Base-by-base conservation (phyloP, 2,797 vertebrate species). In the Cetoscarus ocellatus region DNA sequence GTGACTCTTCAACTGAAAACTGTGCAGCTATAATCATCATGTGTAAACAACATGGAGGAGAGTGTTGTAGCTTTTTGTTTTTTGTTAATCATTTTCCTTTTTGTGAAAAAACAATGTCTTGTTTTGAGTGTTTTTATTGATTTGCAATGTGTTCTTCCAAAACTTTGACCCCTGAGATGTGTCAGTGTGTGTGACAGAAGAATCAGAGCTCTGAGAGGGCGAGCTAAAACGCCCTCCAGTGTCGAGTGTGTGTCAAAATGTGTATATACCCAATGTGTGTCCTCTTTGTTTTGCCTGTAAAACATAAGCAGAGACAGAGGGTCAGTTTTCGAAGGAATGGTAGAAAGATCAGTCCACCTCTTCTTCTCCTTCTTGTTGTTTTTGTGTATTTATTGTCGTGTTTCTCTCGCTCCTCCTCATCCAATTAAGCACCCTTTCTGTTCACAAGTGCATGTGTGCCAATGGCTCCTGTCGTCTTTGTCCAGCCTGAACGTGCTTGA, bases 71-170 rank as follows among this genome's bases (percentile, higher is more conserved):
- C 92, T 94, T 94, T 94, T 94, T 94, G 86, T 84, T 82, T 78
- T 68, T 87, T 87, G 11, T 79, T 85, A 84, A 64, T 86, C 44
- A 81, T 89, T 93, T 92, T 88, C 68, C 72, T 91, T 88, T 44
- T 91, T 89, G 80, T 90, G 82, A 80, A 83, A 85, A 88, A 84
- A 92, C 92, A 75, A 81, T 84, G 69, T 81, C 91, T 91, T 88
- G 84, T 93, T 70, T n/a, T 79, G 72, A 84, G 57, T 94, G 91
- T 95, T 94, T 93, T 92, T 90, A 91, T 92, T 92, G 90, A 89
- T 94, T 92, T 93, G 84, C 94, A 92, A 85, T 70, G 87, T 93
- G 95, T 95, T 97, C 96, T 97, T 97, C 96, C 95, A 93, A 91
- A 93, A 91, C 91, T n/a, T n/a, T n/a, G n/a, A n/a, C n/a, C n/a